phyloP scores from a whole-genome alignment of 2,888 invertebrate species.

The Phrixothrix hirtus region DNA sequence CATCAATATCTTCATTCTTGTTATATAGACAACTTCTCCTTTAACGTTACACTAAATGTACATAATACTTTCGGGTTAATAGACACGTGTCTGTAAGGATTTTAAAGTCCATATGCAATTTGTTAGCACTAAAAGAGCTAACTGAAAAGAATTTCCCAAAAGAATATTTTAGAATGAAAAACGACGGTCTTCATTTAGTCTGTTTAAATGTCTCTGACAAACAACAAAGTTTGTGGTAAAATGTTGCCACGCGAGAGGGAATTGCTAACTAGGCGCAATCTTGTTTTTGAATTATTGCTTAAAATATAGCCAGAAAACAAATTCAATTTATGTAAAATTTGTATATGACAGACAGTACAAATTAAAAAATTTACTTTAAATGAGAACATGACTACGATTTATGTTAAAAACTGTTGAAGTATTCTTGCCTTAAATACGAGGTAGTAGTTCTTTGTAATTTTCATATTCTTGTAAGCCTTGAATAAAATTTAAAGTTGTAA shows the following conservation, averaged over 20 bases:
- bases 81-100: no score
- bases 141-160: slow-evolving; percentile 21
- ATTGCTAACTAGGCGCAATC: slow-evolving; percentile 30
- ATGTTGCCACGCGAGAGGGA: slow-evolving; percentile 25
- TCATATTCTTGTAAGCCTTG: not conserved
- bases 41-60: no score
- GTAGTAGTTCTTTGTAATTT: no score
- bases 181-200: slow-evolving; percentile 29
- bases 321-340: slow-evolving; percentile 3
- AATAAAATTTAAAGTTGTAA: not conserved
- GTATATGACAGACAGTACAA: not conserved
- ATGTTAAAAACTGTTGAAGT: not conserved
- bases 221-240: slow-evolving; percentile 30
- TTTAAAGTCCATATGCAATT: no score
- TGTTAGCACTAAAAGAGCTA: no score
- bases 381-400: slow-evolving; percentile 4
- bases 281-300: slow-evolving; percentile 29
- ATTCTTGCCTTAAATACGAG: no score
- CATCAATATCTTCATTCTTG: no score
- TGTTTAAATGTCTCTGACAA: slow-evolving; percentile 29
- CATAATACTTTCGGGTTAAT: no score
- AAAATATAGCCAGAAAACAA: slow-evolving; percentile 7
- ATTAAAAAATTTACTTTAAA: slow-evolving; percentile 1
- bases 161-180: slow-evolving; percentile 27
- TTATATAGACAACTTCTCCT: no score